phyloP scores from a whole-genome alignment of 2,113 vertebrate species.

The Suricata suricatta region DNA sequence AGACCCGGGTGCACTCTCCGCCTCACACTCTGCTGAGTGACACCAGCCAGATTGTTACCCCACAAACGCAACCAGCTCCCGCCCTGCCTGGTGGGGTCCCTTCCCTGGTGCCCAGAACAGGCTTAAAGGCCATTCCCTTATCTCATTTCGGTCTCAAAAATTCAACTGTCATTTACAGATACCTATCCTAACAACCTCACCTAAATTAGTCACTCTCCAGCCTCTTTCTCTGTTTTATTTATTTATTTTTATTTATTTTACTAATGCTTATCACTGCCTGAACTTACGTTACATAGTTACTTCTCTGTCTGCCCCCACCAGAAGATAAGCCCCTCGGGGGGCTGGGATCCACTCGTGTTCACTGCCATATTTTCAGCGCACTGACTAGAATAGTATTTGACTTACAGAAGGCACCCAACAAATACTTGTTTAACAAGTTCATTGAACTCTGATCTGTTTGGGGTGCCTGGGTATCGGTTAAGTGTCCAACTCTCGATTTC shows the following conservation, averaged over 20 bases:
- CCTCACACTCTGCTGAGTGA: too few species aligned
- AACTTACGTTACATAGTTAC: background rate
- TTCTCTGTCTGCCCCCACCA: background rate
- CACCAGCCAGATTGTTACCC: too few species aligned
- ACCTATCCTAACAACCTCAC: background rate
- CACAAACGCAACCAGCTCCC: background rate
- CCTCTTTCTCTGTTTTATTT: background rate
- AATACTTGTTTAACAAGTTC: background rate
- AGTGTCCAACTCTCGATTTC: too few species aligned
- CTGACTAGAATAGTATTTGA: background rate
- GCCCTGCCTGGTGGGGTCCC: background rate
- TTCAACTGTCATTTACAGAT: background rate
- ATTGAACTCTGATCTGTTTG: background rate
- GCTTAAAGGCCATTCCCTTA: background rate
- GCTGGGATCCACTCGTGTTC: background rate
- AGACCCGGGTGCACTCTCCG: rapidly evolving
- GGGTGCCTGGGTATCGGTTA: too few species aligned
- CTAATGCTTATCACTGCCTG: background rate
- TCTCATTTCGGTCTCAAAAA: background rate
- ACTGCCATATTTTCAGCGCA: background rate
- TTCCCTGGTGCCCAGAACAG: background rate
- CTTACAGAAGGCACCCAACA: background rate
- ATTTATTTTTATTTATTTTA: background rate
- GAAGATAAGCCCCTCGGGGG: background rate
- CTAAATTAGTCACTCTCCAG: background rate